A percentile compares a stretch with the other conserved stretches of the same genome.
Conservation (phyloP, 2,113 vertebrate genomes). For the Cinclus mexicanus region DNA sequence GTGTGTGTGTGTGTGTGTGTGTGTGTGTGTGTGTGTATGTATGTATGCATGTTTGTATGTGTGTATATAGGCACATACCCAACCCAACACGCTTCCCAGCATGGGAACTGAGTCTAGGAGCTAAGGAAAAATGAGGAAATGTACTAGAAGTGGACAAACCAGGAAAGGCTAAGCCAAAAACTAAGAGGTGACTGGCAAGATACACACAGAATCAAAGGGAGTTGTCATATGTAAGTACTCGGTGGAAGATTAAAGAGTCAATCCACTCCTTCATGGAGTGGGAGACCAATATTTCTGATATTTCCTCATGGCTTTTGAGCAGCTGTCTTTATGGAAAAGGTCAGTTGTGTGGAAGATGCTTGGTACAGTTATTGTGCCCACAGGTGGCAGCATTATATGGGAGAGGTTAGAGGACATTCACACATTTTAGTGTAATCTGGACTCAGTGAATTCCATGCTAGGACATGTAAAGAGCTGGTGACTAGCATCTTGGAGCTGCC, state of each 20-base stretch:
- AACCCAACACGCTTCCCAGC: background rate
- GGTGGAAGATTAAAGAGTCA: background rate
- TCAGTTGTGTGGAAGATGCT: background rate
- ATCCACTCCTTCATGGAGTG: background rate
- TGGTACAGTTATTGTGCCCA: background rate
- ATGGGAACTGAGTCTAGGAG: background rate
- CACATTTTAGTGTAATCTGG: background rate
- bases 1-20: fast-evolving
- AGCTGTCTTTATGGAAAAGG: background rate
- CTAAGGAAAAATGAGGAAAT: background rate
- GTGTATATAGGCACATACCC: background rate
- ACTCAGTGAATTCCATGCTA: background rate
- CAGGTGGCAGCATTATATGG: background rate
- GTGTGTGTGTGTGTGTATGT: fast-evolving
- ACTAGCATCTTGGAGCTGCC: background rate
- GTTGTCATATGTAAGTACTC: background rate
- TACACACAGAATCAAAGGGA: background rate
- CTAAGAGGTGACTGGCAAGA: background rate
- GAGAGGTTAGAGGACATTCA: background rate
- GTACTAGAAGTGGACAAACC: background rate
- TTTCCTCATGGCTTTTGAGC: background rate
- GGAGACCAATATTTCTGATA: background rate
- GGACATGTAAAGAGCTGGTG: background rate
- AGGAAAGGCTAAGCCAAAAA: background rate
- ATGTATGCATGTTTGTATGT: too few relatives aligned